Base-by-base conservation (phyloP, 2,113 vertebrate genomes). In the Pristiophorus japonicus region DNA sequence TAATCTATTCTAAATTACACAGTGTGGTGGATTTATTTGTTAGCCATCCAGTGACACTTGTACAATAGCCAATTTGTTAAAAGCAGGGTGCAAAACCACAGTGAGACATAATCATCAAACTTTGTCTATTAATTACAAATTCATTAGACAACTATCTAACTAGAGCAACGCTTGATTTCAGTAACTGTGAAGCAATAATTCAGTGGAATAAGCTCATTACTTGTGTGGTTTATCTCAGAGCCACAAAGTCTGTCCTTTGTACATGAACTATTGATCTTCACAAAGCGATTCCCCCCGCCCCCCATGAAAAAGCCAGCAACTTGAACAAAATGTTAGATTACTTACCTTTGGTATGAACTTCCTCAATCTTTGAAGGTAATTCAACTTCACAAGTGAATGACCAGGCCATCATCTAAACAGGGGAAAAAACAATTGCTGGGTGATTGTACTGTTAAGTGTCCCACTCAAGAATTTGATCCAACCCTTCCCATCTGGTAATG, bases 321-420 rank as follows among this genome's bases (percentile, higher is more conserved):
- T 70, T 70, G 24, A 70, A 70, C 38, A 67, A 70, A 94, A 94
- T 51, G 93, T 30, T 70, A 70, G 66, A 94, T 94, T 93, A 70
- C 38, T 45, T 94, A 94, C 24, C 38, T 94, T 51, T 70, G 20
- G 42, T 70, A 0, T 51, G 3, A 94, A 51, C 27, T 63, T 18
- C n/a, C 42, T 55, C 42, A 94, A 51, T 67, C 42, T 70, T 47
- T 70, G 10, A 45, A 42, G 4, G 1, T 18, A 94, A 70, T 94
- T 94, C 42, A 94, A 70, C 42, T 94, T 70, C 65, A 94, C 11
- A 34, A 70, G 24, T 70, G 12, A 94, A 94, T 94, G 14, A 94
- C 70, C n/a, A 94, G 42, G 22, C 3, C 42, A 70, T 67, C 45
- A 94, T 45, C 38, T 66, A 94, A 42, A 94, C 24, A 47, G 45